Evolutionary conservation across 1,140 invertebrate species (phyloP), one percentile per base, ranked within the genome.

Genomic region (Geopemphigus sp.): DNA sequence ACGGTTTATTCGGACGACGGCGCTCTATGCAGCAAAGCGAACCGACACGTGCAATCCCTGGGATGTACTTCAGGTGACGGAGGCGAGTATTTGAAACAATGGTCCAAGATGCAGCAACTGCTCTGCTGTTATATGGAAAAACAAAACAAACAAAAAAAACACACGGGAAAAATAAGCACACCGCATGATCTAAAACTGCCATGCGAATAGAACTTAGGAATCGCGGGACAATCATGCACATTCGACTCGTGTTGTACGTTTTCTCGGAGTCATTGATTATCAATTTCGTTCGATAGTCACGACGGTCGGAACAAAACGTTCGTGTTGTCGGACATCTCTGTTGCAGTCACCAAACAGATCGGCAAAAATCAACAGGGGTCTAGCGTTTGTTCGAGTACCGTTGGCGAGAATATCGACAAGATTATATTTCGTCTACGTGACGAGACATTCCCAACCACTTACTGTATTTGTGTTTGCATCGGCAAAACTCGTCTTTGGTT

Each of bases 11-110:
- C 82, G 80, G 82, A 80, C 63, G 89, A 89, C 83, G 92, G 91
- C 82, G 90, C 93, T 83, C 92, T 91, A 86, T 94, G 93, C 84
- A 94, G 89, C 84, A 94, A 89, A 84, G 92, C 92, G 86, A 94
- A 94, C 86, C 94, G 92, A 89, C 92, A 94, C 87, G 92, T 92
- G 86, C 92, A 94, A 85, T 94, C 92, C 84, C 92, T 90, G 74
- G 90, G 88, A 84, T 93, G 92, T 84, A 89, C 86, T 83, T 88
- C 86, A 85, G 91, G 90, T 83, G 88, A 86, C 85, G 91, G 89
- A 83, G 92, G 89, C 82, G 91, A 91, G 86, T 92, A 92, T 86
- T 91, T 90, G 89, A 93, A 93, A 89, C 92, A 94, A 86, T 91
- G 90, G 86, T 93, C 92, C 88, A 93, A 90, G 81, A 93, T 88